A percentile compares a stretch with the other conserved stretches of the same genome.
Evolutionary conservation across 2,113 vertebrate species (phyloP).

Genomic region (Oreochromis niloticus): DNA sequence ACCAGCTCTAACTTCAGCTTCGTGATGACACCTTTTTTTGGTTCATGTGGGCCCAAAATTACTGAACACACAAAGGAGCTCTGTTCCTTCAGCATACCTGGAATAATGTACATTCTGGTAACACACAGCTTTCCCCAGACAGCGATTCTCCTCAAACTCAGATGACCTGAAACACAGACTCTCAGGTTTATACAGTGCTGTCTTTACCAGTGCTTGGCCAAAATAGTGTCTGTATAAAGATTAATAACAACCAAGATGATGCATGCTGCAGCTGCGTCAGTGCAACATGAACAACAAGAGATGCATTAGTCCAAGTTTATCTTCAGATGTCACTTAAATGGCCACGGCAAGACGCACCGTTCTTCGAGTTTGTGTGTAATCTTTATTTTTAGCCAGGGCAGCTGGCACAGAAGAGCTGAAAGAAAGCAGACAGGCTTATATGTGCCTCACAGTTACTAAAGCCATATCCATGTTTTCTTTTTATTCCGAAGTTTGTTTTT

Average conservation of each 20-base stretch:
- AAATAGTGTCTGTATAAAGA: neutral
- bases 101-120: neutral
- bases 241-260: neutral
- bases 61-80: neutral
- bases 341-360: neutral
- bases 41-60: neutral
- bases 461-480: neutral
- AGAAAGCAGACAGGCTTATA: neutral
- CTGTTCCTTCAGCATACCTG: neutral
- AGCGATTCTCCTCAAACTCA: neutral
- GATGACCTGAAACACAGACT: neutral
- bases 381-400: constrained; percentile 59
- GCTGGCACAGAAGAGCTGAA: constrained; percentile 20
- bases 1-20: neutral
- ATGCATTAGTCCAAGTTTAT: neutral
- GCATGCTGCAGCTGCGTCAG: neutral
- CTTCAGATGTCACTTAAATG: constrained; percentile 1
- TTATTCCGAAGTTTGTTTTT: neutral
- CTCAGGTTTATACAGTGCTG: neutral
- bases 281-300: neutral
- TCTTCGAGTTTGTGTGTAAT: constrained; percentile 32
- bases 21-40: neutral
- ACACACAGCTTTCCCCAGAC: neutral
- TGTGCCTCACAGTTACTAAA: neutral
- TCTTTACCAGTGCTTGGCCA: neutral